Base-by-base conservation (phyloP, 2,888 invertebrate species). In the Clepsis dumicolana region DNA sequence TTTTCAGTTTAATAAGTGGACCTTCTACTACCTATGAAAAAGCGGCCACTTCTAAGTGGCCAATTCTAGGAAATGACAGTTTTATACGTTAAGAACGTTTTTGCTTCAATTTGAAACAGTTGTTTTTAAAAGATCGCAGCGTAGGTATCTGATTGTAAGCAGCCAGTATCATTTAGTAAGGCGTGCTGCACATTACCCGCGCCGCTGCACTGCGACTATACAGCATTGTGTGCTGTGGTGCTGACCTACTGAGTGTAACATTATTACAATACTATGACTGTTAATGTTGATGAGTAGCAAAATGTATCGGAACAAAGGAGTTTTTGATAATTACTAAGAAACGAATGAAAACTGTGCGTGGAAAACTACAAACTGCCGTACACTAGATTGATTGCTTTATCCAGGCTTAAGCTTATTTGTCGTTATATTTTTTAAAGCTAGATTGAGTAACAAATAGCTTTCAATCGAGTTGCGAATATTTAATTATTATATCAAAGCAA, bases 101-200 rank as follows among this genome's bases (percentile, higher is more conserved):
- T 44, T 29, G 4, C 5, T 44, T 18, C 16, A 41, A 16, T 44
- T 44, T 1, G 2, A 12, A n/a, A 10, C 8, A 44, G 16, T 44
- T 44, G 4, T 44, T 44, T 44, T 44, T 18, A 44, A 7, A 16
- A 44, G 48, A 48, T 21, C 12, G 21, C 48, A 48, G 1, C 35
- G 29, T 29, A 29, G 38, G 38, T 32, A 56, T 56, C 21, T 21
- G 18, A 35, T 21, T 35, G 56, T 18, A 35, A n/a, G 14, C 24
- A n/a, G 32, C 35, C 56, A 32, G 35, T 21, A 16, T 24, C 35
- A n/a, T 21, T 52, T 27, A 12, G 56, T 59, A 62, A 57, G 53
- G 64, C 53, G 64, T 64, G 68, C 41, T 48, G 41, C 56, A 41
- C 68, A 60, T 69, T 69, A 64, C 24, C n/a, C 64, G 64, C 64